These are phyloP conservation scores for Cephus spinipes DNA, from an alignment of 2,888 invertebrate species.

Conservation along the genomic window DNA sequence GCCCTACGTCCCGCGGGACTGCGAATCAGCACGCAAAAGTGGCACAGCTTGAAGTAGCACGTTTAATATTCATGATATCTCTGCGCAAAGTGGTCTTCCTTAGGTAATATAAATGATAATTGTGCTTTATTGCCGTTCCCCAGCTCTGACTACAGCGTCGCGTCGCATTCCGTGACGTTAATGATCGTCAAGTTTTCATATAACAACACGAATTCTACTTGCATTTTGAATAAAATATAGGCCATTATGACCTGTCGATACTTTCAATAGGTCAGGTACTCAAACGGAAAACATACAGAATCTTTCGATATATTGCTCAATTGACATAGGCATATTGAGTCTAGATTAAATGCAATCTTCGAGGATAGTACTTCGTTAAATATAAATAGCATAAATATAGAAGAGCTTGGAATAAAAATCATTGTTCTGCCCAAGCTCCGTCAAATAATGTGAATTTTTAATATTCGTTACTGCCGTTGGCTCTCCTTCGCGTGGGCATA, in stretches of 20 bases:
- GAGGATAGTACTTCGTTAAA: neutral
- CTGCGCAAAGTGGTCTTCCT: slow-evolving; percentile 39
- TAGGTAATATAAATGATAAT: slow-evolving; percentile 53
- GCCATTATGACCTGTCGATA: neutral
- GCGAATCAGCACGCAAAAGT: neutral
- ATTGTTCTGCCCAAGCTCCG: neutral
- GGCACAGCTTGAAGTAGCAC: slow-evolving; percentile 5
- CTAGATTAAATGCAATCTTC: neutral
- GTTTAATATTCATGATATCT: slow-evolving; percentile 48
- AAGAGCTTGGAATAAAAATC: neutral
- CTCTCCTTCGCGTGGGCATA: neutral
- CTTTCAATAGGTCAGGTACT: neutral
- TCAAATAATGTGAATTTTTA: neutral
- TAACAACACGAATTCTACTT: neutral
- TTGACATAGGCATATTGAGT: neutral
- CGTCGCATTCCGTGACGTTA: slow-evolving; percentile 32
- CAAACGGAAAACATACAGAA: neutral
- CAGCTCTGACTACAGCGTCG: slow-evolving; percentile 20
- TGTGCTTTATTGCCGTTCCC: slow-evolving; percentile 42
- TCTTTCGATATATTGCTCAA: neutral
- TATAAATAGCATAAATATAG: neutral
- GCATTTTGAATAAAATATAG: neutral
- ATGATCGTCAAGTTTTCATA: slow-evolving; percentile 32
- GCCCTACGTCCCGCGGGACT: neutral
- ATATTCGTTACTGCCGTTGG: neutral